phyloP scores from a whole-genome alignment of 2,888 invertebrate species.

The Pristionchus fissidentatus region DNA sequence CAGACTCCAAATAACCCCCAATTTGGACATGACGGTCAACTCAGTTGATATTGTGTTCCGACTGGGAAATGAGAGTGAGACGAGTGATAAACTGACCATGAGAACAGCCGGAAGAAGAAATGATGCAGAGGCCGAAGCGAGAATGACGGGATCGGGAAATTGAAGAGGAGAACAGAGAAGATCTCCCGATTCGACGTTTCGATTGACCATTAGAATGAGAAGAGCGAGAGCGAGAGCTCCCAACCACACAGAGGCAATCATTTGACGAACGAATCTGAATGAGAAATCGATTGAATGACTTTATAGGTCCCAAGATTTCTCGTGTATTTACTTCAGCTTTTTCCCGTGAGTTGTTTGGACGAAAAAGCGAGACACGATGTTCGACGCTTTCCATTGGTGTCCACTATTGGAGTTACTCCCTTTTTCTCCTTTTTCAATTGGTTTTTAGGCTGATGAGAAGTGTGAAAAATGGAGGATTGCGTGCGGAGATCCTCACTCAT shows the following conservation, averaged over 20 bases:
- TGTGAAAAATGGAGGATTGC: too few species aligned
- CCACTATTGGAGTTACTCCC: too few species aligned
- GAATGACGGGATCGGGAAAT: conserved; percentile 67
- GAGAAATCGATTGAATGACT: too few species aligned
- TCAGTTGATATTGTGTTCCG: too few species aligned
- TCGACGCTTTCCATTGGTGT: too few species aligned
- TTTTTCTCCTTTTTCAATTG: too few species aligned
- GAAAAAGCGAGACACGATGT: too few species aligned
- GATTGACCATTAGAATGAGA: conserved; percentile 15
- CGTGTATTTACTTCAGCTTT: neutral
- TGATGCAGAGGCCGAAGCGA: conserved; percentile 73
- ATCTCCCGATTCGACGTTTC: neutral
- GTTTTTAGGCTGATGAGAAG: too few species aligned
- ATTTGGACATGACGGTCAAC: too few species aligned
- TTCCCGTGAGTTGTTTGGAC: too few species aligned
- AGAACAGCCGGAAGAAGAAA: conserved; percentile 72
- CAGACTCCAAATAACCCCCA: too few species aligned
- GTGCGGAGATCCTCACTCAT: too few species aligned
- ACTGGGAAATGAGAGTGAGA: neutral
- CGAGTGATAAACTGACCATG: conserved; percentile 58
- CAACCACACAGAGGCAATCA: conserved; percentile 29
- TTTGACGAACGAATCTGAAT: conserved; percentile 39
- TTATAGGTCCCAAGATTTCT: neutral
- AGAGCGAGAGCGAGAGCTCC: conserved; percentile 4
- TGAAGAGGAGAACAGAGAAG: conserved; percentile 66